Evolutionary conservation across 2,888 invertebrate genomes (phyloP), one percentile per base, ranked within the genome.

Genomic region (Sabellastarte sp.): DNA sequence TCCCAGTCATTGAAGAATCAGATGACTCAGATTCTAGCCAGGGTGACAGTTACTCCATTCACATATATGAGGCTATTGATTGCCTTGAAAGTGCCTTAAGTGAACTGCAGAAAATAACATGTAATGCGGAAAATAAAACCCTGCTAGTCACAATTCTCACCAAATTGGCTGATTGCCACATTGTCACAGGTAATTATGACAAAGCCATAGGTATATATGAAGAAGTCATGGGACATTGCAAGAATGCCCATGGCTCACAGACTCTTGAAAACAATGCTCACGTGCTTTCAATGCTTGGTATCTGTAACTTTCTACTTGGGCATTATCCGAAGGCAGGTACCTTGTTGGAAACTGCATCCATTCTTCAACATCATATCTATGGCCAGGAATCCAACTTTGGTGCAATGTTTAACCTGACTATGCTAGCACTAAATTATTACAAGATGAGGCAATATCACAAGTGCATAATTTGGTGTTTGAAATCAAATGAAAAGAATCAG

Each of bases 241-340:
- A 10, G 5, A 26, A 10, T 5, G 59, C 65, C 15, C 41, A 63
- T 15, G 80, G 80, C 3, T 72, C 76, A 59, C 74, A 76, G 28
- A 73, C 77, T 5, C 63, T 81, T 32, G 68, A 74, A 63, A 76
- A 78, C 61, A 79, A 81, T 70, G 80, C 81, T 5, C 82, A 82
- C 72, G 77, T 80, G 5, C 68, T 82, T 59, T 77, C 77, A 58
- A 81, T 82, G 81, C 70, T 82, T 2, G 82, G 80, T 3, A 79
- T 78, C 15, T 74, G 80, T 30, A 80, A 78, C 50, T 81, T 81
- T 67, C 77, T 82, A 75, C 65, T 80, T 15, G 77, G 79, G 57
- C 78, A 80, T 61, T 80, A 79, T 64, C 77, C 80, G 15, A 73
- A 80, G 63, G 78, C 82, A n/a, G 79, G 76, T 5, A 76, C 78